These are phyloP conservation scores for Steatocranus sp. DNA, from an alignment of 2,797 vertebrate genomes.

Conservation along the genomic window DNA sequence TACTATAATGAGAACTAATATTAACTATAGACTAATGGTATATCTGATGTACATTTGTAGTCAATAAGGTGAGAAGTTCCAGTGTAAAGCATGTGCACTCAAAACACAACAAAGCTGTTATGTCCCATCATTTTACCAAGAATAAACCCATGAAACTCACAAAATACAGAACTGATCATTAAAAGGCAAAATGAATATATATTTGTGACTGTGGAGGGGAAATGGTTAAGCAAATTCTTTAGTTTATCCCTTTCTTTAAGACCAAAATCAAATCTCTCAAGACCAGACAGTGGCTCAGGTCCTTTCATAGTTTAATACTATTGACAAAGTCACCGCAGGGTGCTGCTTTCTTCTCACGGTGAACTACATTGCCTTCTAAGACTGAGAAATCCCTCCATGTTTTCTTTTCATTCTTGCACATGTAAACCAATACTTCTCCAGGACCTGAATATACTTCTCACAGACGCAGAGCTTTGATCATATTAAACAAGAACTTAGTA, in stretches of 20 bases:
- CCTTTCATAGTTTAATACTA: constrained; percentile 13
- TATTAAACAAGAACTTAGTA: constrained; percentile 11
- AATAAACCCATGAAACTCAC: not conserved
- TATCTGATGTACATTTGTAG: not conserved
- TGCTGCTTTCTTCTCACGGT: constrained; percentile 9
- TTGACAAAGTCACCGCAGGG: constrained; percentile 8
- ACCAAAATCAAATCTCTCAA: constrained; percentile 11
- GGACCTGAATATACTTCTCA: constrained; percentile 5
- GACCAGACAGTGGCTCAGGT: constrained; percentile 5
- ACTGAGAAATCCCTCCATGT: constrained; percentile 29
- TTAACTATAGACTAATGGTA: not conserved
- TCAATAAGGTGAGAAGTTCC: not conserved
- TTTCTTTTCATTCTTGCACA: constrained; percentile 52
- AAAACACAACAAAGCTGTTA: not conserved
- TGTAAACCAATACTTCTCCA: constrained; percentile 14
- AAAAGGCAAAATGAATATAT: not conserved
- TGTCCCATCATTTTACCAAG: not conserved
- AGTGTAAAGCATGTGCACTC: not conserved
- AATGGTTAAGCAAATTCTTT: not conserved
- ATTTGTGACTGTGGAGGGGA: not conserved
- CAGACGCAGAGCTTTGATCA: constrained; percentile 27
- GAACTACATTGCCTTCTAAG: constrained; percentile 5
- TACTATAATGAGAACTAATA: not conserved
- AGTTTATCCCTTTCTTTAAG: not conserved
- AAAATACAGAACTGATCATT: not conserved